Percentiles rank a stretch among this genome's conserved stretches.
These are phyloP conservation scores for Indicator maculatus DNA, from an alignment of 2,113 vertebrate genomes.

Conservation along the genomic window DNA sequence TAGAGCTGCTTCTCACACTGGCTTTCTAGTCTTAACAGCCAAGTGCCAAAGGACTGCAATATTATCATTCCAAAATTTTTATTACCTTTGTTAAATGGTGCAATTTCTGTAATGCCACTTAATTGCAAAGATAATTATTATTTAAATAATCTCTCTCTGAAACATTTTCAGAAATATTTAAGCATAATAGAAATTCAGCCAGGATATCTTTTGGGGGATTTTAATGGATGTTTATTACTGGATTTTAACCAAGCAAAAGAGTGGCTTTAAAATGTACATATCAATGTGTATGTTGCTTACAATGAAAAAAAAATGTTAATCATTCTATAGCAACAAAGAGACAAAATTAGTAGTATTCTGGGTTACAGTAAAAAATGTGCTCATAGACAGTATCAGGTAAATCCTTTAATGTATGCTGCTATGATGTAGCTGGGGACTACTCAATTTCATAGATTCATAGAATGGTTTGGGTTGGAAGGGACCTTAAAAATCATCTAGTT, in stretches of 20 bases:
- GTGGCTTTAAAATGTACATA: background rate
- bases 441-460: background rate
- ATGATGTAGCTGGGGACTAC: background rate
- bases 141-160: background rate
- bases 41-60: background rate
- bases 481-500: no score
- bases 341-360: background rate
- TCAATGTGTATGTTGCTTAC: background rate
- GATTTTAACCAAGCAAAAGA: constrained; percentile 2
- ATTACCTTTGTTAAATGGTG: background rate
- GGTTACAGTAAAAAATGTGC: background rate
- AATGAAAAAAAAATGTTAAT: background rate
- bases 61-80: background rate
- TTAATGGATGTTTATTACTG: constrained; percentile 2
- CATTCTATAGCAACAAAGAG: background rate
- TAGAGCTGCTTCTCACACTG: background rate
- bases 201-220: background rate
- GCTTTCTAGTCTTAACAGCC: background rate
- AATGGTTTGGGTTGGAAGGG: no score
- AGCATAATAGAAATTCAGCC: background rate
- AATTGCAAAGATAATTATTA: constrained; percentile 7
- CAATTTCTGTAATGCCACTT: background rate
- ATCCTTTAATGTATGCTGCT: background rate
- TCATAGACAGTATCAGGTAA: background rate
- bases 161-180: constrained; percentile 20